A percentile compares a stretch with the other conserved stretches of the same genome.
Evolutionary conservation across 2,797 vertebrate species (phyloP).

Genomic region (Eulemur coronatus): DNA sequence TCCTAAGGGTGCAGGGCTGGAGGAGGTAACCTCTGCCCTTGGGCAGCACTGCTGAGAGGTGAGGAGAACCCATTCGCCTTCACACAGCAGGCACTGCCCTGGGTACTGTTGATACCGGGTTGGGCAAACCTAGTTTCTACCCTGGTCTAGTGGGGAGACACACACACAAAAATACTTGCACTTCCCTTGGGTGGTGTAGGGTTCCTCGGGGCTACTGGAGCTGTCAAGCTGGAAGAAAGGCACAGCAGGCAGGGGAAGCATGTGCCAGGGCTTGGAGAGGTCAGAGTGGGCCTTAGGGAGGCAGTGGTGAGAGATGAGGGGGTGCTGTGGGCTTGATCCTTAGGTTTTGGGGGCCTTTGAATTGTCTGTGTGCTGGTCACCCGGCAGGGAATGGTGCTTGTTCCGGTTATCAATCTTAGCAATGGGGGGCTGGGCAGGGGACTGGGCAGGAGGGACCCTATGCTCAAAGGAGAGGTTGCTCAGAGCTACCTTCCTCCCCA

Average conservation of each 20-base stretch:
- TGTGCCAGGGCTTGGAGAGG: background rate
- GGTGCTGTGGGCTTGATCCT: background rate
- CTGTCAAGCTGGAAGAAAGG: background rate
- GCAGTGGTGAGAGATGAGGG: background rate
- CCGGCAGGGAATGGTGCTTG: background rate
- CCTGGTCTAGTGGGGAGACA: background rate
- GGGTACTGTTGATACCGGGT: background rate
- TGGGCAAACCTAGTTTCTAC: background rate
- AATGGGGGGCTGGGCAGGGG: background rate
- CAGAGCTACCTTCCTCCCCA: constrained; percentile 62
- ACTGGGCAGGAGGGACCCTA: background rate
- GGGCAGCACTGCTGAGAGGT: background rate
- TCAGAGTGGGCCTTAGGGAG: background rate
- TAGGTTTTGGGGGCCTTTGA: background rate
- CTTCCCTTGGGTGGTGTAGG: background rate
- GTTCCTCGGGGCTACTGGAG: background rate
- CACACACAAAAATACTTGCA: background rate
- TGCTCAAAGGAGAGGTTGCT: background rate
- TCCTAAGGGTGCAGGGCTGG: background rate
- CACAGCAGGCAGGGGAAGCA: background rate
- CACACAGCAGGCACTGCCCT: background rate
- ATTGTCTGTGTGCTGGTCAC: background rate
- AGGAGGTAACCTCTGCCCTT: background rate
- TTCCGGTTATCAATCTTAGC: background rate
- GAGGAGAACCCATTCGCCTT: background rate